Conservation (phyloP, 2,888 invertebrate species). For the Latrodectus elegans region DNA sequence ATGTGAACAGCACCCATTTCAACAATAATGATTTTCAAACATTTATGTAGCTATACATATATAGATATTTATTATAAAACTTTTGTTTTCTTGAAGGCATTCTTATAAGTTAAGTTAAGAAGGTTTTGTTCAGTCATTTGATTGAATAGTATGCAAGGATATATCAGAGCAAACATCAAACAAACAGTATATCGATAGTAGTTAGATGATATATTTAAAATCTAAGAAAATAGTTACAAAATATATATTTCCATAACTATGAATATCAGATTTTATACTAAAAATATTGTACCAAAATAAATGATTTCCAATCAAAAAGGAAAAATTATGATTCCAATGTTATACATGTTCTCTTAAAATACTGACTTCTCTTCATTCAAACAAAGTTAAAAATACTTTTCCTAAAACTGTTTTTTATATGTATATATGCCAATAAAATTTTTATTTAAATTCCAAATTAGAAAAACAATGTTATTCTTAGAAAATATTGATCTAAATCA, state of each 20-base stretch:
- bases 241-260: slow-evolving; percentile 8
- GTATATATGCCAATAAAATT: too few species aligned
- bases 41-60: slow-evolving; percentile 6
- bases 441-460: too few species aligned
- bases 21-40: not conserved
- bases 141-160: slow-evolving; percentile 20
- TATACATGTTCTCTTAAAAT: too few species aligned
- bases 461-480: too few species aligned
- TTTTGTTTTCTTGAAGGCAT: slow-evolving; percentile 45
- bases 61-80: slow-evolving; percentile 40
- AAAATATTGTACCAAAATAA: not conserved
- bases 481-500: too few species aligned
- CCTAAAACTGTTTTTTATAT: too few species aligned
- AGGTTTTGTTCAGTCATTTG: slow-evolving; percentile 54
- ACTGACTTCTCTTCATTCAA: too few species aligned
- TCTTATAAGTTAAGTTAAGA: slow-evolving; percentile 44
- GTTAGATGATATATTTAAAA: slow-evolving; percentile 14
- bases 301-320: not conserved
- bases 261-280: not conserved
- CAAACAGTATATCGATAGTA: not conserved
- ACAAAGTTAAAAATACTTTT: too few species aligned
- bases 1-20: not conserved
- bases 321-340: not conserved
- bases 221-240: slow-evolving; percentile 50
- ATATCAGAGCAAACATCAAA: slow-evolving; percentile 1